Base-by-base conservation (phyloP, 2,113 vertebrate species). In the Sinocyclocheilus anophthalmus region DNA sequence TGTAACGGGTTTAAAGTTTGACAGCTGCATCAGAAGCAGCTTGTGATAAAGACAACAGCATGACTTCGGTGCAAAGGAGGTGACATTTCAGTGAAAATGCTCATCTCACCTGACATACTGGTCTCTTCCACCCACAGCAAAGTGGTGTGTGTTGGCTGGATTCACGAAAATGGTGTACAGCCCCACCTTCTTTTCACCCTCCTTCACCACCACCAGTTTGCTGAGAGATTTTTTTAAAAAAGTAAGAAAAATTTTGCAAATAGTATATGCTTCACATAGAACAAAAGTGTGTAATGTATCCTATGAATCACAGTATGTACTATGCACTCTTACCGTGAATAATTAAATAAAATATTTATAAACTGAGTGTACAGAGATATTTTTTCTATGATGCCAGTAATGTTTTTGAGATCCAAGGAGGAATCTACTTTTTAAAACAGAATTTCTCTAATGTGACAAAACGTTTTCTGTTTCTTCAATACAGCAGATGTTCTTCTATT, bases 141-240 rank as follows among this genome's bases (percentile, higher is more conserved):
- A 99, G 84, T 99, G 96, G 84, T 96, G 96, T 4, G 97, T 98
- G 90, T 96, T 97, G 77, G 97, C 96, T 0, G 98, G 98, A 89
- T 98, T 98, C 80, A 99, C 97, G 4, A 94, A 98, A 92, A 99
- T 99, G 63, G 98, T 99, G 92, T 99, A 99, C 8, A 99, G 93
- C 0, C 97, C 97, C 2, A 99, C 96, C 88, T 99, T 99, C 94
- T 98, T 98, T 85, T 98, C 97, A 6, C 97, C 96, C 42, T 99
- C 98, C 93, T 99, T 99, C 1, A 97, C 97, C 90, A 98, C 96
- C 85, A 96, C 96, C 89, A 99, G 93, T 91, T 99, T 98, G 93
- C 98, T 99, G 92, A 84, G 33, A 87, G 42, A 76, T 53, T 8
- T 9, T 26, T 26, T 26, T 26, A 2, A 69, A 77, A 53, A 30